A percentile compares a stretch with the other conserved stretches of the same genome.
Evolutionary conservation across 2,888 invertebrate genomes (phyloP).

Genomic region (Eristalis tenax): DNA sequence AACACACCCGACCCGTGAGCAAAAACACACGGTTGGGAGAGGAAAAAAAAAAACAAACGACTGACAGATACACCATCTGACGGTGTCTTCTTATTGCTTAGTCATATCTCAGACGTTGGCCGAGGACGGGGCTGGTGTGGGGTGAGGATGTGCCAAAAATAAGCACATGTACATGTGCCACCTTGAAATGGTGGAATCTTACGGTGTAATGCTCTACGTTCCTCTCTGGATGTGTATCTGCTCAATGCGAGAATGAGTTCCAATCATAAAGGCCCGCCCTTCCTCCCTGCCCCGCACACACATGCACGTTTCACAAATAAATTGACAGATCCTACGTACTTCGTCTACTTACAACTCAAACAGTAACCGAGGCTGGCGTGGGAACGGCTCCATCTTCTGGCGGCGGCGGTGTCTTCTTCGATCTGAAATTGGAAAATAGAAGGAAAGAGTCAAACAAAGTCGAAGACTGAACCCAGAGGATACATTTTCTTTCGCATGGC

Average conservation of each 20-base stretch:
- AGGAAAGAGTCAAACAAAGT: conserved; percentile 2
- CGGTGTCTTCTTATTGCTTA: conserved; percentile 35
- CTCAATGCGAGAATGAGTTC: not conserved
- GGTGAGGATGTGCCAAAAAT: conserved; percentile 57
- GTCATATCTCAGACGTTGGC: not conserved
- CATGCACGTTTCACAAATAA: not conserved
- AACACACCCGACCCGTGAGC: conserved; percentile 18
- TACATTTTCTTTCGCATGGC: conserved; percentile 41
- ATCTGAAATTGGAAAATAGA: conserved; percentile 47
- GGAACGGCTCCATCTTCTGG: not conserved
- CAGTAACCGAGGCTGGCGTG: not conserved
- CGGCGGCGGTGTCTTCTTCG: not conserved
- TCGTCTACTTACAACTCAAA: not conserved
- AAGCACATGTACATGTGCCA: conserved; percentile 45
- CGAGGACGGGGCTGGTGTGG: not conserved
- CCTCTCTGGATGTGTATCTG: not conserved
- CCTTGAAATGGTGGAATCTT: conserved; percentile 27
- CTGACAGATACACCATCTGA: conserved; percentile 65
- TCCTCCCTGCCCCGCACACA: no score
- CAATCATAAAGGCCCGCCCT: not conserved
- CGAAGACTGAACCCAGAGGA: conserved; percentile 12
- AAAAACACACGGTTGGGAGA: not conserved
- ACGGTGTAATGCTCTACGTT: not conserved
- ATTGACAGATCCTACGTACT: not conserved
- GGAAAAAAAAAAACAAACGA: conserved; percentile 38